Percentiles rank a stretch among this genome's conserved stretches.
Conservation (phyloP, 1,140 invertebrate genomes). For the Nixonia krombeini region DNA sequence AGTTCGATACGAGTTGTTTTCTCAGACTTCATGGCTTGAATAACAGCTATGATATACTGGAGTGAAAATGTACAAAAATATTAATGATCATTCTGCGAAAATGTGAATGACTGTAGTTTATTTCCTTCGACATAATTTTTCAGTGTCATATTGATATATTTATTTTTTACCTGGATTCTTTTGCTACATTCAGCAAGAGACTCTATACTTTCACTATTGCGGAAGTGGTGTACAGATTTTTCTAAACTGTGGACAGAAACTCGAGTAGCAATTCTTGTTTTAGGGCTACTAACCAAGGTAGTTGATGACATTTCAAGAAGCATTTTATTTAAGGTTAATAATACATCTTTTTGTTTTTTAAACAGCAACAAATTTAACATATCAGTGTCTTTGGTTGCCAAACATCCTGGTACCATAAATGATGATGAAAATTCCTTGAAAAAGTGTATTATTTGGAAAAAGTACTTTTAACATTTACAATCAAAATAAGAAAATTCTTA, state of each 20-base stretch:
- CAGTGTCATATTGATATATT: too few relatives aligned
- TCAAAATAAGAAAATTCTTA: constrained; percentile 63
- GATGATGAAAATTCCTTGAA: constrained; percentile 53
- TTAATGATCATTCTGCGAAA: too few relatives aligned
- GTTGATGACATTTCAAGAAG: constrained; percentile 65
- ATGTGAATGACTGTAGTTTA: too few relatives aligned
- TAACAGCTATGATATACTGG: constrained; percentile 74
- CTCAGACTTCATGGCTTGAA: constrained; percentile 74
- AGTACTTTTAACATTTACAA: too few relatives aligned
- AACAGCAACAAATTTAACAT: constrained; percentile 73
- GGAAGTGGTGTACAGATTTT: constrained; percentile 64
- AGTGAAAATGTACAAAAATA: constrained; percentile 60
- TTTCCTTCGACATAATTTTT: too few relatives aligned
- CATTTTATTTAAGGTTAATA: constrained; percentile 74
- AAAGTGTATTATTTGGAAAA: neutral
- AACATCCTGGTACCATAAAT: constrained; percentile 61
- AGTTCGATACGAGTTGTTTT: constrained; percentile 72
- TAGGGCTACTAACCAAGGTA: constrained; percentile 62
- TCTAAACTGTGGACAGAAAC: constrained; percentile 76
- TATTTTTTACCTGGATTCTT: constrained; percentile 71
- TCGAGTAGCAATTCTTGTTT: constrained; percentile 59
- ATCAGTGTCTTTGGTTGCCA: constrained; percentile 57
- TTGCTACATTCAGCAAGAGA: constrained; percentile 55
- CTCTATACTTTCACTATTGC: constrained; percentile 50
- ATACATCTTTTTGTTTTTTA: constrained; percentile 75